These are phyloP conservation scores for Calameuta idolon DNA, from an alignment of 2,888 invertebrate species.

Conservation along the genomic window DNA sequence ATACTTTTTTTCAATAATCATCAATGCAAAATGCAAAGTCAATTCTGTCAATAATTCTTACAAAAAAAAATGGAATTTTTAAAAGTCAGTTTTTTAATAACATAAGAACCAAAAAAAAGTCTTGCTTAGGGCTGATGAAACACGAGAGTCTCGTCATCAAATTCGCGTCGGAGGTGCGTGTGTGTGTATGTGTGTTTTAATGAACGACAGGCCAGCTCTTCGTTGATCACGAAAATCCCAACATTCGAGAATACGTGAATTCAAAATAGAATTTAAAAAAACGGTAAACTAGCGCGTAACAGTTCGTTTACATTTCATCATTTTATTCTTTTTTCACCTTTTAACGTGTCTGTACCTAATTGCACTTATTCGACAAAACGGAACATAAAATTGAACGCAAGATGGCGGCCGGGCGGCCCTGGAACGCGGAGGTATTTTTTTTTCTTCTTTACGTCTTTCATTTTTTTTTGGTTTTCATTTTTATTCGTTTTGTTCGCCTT, in stretches of 20 bases:
- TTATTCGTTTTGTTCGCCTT: conserved; percentile 13
- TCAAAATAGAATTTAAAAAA: conserved; percentile 64
- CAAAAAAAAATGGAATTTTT: too few species aligned
- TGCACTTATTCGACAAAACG: conserved; percentile 67
- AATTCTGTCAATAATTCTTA: background rate
- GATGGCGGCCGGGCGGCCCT: conserved; percentile 64
- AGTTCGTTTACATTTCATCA: conserved; percentile 45
- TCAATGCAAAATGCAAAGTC: background rate
- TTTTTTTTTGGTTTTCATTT: conserved; percentile 34
- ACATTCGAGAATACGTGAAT: conserved; percentile 65
- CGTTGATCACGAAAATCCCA: conserved; percentile 67
- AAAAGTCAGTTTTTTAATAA: background rate
- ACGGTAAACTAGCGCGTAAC: conserved; percentile 64
- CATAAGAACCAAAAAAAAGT: background rate
- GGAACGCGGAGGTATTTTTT: conserved; percentile 60
- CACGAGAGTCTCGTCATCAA: conserved; percentile 22
- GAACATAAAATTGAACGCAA: conserved; percentile 64
- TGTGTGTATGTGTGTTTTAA: conserved; percentile 25
- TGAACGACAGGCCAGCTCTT: conserved; percentile 61
- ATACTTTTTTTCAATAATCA: background rate
- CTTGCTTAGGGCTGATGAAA: background rate
- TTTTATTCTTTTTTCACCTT: conserved; percentile 32
- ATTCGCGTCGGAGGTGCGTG: conserved; percentile 20
- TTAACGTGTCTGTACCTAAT: conserved; percentile 60
- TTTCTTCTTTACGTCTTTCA: conserved; percentile 24